Evolutionary conservation across 1,140 invertebrate species (phyloP).

Genomic region (Drosophila nannoptera): DNA sequence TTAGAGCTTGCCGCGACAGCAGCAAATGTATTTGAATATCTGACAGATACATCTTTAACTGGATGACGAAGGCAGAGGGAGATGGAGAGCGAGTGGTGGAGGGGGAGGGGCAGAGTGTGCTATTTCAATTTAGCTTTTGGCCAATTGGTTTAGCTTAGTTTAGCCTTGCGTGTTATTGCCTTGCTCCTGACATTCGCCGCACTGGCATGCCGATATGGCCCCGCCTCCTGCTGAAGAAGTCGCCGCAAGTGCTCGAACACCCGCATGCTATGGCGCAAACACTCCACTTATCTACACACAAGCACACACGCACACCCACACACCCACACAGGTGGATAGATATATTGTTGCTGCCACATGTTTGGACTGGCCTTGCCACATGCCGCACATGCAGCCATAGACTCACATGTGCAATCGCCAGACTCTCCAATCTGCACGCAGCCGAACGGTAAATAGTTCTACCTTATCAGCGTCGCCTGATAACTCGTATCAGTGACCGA

Average conservation of each 20-base stretch:
- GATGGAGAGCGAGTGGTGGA: no score
- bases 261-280: slow-evolving; percentile 1
- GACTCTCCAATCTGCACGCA: slow-evolving; percentile 1
- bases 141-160: slow-evolving; percentile 42
- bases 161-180: slow-evolving; percentile 50
- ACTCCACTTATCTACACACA: no score
- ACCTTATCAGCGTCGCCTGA: slow-evolving; percentile 40
- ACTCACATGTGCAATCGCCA: slow-evolving; percentile 31
- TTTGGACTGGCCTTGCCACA: not conserved
- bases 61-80: no score
- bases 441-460: slow-evolving; percentile 21
- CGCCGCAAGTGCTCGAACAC: slow-evolving; percentile 24
- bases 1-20: slow-evolving; percentile 41
- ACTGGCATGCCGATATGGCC: not conserved
- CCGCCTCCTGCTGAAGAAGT: no score
- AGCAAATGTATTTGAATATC: slow-evolving; percentile 36
- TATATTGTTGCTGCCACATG: slow-evolving; percentile 3
- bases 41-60: slow-evolving; percentile 20
- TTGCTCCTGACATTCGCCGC: slow-evolving; percentile 56
- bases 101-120: not conserved
- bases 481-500: slow-evolving; percentile 34
- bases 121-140: slow-evolving; percentile 36
- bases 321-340: no score
- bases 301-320: no score
- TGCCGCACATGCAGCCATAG: slow-evolving; percentile 8